A percentile compares a stretch with the other conserved stretches of the same genome.
Conservation (phyloP, 1,140 invertebrate genomes). For the Heliothis virescens region DNA sequence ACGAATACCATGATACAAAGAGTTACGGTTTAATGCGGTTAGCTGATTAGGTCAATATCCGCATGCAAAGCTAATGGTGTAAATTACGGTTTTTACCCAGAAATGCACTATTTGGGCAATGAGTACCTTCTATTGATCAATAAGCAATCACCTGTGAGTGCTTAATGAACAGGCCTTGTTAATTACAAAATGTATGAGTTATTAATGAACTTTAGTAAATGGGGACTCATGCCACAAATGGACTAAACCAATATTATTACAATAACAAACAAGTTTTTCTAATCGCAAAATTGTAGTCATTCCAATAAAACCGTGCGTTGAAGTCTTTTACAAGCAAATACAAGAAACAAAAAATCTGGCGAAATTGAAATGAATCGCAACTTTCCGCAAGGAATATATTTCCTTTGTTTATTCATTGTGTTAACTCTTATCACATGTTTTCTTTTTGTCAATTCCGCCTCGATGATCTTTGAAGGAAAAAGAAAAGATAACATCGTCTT, state of each 20-base stretch:
- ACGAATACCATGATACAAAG: conserved; percentile 30
- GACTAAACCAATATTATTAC: neutral
- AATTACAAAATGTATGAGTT: neutral
- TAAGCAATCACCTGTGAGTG: conserved; percentile 7
- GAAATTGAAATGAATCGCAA: conserved; percentile 1
- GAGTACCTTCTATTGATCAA: conserved; percentile 2
- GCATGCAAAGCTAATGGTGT: conserved; percentile 13
- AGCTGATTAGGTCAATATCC: conserved; percentile 28
- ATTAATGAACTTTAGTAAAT: neutral
- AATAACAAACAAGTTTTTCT: neutral
- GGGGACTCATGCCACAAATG: neutral
- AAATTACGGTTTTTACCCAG: conserved; percentile 12
- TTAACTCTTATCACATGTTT: too few species aligned
- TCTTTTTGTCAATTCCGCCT: too few species aligned
- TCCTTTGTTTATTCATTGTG: too few species aligned
- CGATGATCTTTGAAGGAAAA: too few species aligned
- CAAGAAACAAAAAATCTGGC: conserved; percentile 18
- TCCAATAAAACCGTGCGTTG: conserved; percentile 67
- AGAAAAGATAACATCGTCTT: too few species aligned
- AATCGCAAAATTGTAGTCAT: neutral
- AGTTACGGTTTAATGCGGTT: conserved; percentile 15
- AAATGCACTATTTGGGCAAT: neutral
- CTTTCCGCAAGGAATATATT: too few species aligned
- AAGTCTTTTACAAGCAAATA: conserved; percentile 75
- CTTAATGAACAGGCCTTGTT: neutral